phyloP scores from a whole-genome alignment of 2,797 vertebrate species.

The Brachyalestes nurse region DNA sequence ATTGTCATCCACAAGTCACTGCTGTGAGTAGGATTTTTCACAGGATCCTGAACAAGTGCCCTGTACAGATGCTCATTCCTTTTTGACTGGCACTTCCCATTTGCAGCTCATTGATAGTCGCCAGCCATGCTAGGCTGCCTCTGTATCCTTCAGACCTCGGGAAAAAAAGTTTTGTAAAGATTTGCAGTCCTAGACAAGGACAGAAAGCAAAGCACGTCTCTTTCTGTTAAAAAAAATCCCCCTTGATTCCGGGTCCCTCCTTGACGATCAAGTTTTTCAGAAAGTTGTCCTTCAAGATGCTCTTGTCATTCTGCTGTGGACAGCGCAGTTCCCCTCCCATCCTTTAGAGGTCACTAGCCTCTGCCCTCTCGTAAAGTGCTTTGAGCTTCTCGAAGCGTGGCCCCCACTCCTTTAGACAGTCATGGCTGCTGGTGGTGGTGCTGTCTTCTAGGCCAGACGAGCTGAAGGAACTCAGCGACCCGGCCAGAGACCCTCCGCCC shows the following conservation, averaged over 20 bases:
- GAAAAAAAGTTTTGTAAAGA: constrained; percentile 42
- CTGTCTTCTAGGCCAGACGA: constrained; percentile 76
- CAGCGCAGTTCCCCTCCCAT: constrained; percentile 39
- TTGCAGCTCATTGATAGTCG: constrained; percentile 60
- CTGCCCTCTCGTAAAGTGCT: constrained; percentile 80
- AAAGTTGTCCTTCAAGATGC: constrained; percentile 36
- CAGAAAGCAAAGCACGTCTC: constrained; percentile 41
- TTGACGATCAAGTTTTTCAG: constrained; percentile 34
- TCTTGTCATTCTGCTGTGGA: constrained; percentile 49
- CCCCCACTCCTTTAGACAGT: constrained; percentile 84
- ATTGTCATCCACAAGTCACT: constrained; percentile 53
- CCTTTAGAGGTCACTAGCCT: constrained; percentile 78
- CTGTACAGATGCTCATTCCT: constrained; percentile 52
- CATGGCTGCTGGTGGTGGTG: constrained; percentile 61
- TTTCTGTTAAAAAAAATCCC: constrained; percentile 23
- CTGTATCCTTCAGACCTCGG: constrained; percentile 20
- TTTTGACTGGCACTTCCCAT: constrained; percentile 64
- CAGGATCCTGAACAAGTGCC: constrained; percentile 46
- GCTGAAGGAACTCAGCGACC: constrained; percentile 85
- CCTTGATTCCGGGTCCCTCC: constrained; percentile 35
- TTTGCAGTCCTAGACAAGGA: constrained; percentile 47
- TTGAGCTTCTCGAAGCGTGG: constrained; percentile 86
- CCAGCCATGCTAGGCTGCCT: constrained; percentile 42
- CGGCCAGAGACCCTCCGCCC: constrained; percentile 80
- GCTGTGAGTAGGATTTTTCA: constrained; percentile 34